These are phyloP conservation scores for Ceryle rudis DNA, from an alignment of 2,797 vertebrate genomes.

Conservation along the genomic window DNA sequence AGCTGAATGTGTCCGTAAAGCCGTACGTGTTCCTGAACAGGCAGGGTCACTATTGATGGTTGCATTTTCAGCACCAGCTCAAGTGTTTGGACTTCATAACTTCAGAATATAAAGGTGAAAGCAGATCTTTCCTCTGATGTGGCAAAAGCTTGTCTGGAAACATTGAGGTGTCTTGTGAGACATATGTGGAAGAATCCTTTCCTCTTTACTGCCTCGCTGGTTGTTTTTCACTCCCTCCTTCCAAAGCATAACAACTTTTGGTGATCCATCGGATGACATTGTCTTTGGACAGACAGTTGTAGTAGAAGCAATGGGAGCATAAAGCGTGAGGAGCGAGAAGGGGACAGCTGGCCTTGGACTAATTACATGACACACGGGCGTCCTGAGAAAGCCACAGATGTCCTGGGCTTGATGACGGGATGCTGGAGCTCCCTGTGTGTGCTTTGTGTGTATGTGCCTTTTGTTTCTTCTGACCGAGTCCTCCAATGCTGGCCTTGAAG, in stretches of 20 bases:
- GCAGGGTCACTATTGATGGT: not conserved
- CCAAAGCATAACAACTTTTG: not conserved
- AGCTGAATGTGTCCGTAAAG: not conserved
- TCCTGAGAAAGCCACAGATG: conserved; percentile 53
- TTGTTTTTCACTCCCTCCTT: not conserved
- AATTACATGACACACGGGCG: not conserved
- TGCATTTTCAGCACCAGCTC: not conserved
- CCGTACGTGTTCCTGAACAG: not conserved
- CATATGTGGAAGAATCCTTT: not conserved
- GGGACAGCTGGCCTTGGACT: conserved; percentile 37
- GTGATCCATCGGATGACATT: not conserved
- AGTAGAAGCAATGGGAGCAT: not conserved
- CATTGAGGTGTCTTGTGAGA: not conserved
- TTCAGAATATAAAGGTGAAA: not conserved
- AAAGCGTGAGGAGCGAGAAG: not conserved
- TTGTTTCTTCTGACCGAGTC: not conserved
- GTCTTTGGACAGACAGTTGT: not conserved
- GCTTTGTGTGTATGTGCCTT: not conserved
- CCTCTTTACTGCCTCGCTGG: not conserved
- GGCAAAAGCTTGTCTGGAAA: not conserved
- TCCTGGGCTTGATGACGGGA: not conserved
- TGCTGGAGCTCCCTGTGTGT: not conserved
- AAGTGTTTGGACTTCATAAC: not conserved
- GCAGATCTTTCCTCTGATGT: not conserved
- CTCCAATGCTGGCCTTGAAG: not conserved